Base-by-base conservation (phyloP, 2,888 invertebrate species). In the Phaonia tiefii region DNA sequence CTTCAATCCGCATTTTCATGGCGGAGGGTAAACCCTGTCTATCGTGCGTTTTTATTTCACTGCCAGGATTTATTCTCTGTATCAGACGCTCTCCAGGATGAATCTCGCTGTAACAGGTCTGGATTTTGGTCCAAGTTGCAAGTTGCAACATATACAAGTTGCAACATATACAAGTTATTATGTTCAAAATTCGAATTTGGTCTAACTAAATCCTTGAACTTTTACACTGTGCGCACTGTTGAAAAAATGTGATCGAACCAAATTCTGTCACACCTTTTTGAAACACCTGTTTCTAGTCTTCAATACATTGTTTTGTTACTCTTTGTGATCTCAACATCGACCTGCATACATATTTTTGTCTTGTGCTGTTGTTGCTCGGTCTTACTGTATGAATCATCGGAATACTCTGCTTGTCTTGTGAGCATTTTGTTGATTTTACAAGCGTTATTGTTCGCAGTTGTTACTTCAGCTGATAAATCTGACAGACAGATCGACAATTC, bases 401-500 rank as follows among this genome's bases (percentile, higher is more conserved):
- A 20, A 22, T n/a, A 22, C 22, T 56, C 39, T 26, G 44, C 44
- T 39, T 49, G 63, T 49, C 72, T 51, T 56, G n/a, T n/a, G 44
- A 13, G 63, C 72, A 73, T 69, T 69, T 58, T 56, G 70, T 44
- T 73, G 15, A 66, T 60, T 75, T 72, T 69, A 69, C 72, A 11
- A n/a, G 22, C 20, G 17, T 60, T 72, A 67, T 78, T 72, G 72
- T 69, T 69, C 75, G 67, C 60, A 72, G 78, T 75, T 65, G 72
- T 75, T 76, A 76, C 73, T 80, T 72, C 60, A 76, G 80, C 75
- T 63, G 76, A 75, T 78, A 81, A 42, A 22, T 63, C 22, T 63
- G 42, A 63, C 81, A 75, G 81, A 72, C 78, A 81, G 81, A 78
- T 78, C 81, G 81, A 81, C 78, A 78, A 54, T 67, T 25, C 67